Evolutionary conservation across 92 coral and sea anemone genomes (phyloP), one percentile per base, ranked within the genome.

Genomic region (Pocillopora grandis): DNA sequence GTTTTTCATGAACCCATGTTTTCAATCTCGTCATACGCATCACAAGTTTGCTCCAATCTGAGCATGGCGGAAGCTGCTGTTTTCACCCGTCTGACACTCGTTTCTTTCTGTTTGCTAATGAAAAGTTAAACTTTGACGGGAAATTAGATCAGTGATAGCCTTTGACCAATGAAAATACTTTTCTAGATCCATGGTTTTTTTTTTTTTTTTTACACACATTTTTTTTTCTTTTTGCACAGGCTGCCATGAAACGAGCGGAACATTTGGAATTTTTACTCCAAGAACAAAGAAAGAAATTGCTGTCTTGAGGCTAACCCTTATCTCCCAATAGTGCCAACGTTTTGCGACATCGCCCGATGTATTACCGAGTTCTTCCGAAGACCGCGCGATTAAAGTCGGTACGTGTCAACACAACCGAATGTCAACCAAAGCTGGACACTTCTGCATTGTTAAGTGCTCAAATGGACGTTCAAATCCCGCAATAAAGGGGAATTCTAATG

Each of bases 231-330:
- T 80, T 76, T 75, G 36, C 83, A n/a, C 84, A 96, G 99, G 98
- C 99, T 57, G 99, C 99, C 17, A 93, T 89, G 92, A 96, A 96
- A 69, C 88, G 99, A 69, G 98, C 99, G 14, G 99, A 96, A 35
- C 98, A 96, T 70, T 87, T 96, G 78, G 99, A 96, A 72, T 90
- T 96, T 87, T 91, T 96, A 60, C 92, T 96, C 3, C 99, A 96
- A 71, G 97, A 96, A 73, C 99, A 96, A 63, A 69, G 99, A 65
- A 94, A 96, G 91, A 96, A 96, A 81, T 88, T 96, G 31, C 82
- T 96, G 9, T 74, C 86, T 18, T 82, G 79, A 82, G 64, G 61
- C 62, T 12, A 2, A 21, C 19, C 37, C 72, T n/a, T 18, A 9
- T 65, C 9, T 58, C 59, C 12, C 18, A 80, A 56, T 49, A 16